A percentile compares a stretch with the other conserved stretches of the same genome.
Conservation (phyloP, 2,888 invertebrate species). For the Bimastos eiseni region DNA sequence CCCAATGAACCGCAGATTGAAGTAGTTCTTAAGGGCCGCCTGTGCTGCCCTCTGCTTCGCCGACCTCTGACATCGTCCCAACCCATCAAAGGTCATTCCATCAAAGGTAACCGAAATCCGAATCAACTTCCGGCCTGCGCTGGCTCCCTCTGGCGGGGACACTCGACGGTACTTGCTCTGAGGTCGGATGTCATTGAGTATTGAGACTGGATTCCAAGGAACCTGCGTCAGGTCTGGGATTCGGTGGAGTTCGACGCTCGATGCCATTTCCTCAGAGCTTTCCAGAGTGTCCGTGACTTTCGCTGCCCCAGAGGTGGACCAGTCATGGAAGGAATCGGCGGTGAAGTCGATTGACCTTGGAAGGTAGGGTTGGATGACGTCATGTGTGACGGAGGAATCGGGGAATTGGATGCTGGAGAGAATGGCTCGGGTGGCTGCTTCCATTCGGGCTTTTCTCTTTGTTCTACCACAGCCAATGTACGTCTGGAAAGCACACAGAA, state of each 20-base stretch:
- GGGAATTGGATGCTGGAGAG: not conserved
- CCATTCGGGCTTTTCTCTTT: slow-evolving; percentile 25
- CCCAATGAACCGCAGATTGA: slow-evolving; percentile 15
- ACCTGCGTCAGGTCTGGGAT: not conserved
- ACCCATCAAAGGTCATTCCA: slow-evolving; percentile 30
- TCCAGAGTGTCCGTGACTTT: not conserved
- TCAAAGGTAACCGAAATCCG: slow-evolving; percentile 29
- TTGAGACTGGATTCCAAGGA: slow-evolving; percentile 31
- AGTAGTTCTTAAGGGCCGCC: slow-evolving; percentile 28
- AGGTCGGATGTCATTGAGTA: slow-evolving; percentile 34
- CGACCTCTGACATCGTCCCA: slow-evolving; percentile 25
- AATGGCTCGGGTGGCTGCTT: slow-evolving; percentile 19
- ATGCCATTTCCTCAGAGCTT: too few relatives aligned
- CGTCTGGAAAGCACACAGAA: not conserved
- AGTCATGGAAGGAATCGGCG: not conserved
- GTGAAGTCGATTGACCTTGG: not conserved
- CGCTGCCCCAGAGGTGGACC: not conserved
- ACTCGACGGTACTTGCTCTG: slow-evolving; percentile 15
- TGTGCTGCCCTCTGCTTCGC: slow-evolving; percentile 33
- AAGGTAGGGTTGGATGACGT: not conserved
- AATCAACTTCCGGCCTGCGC: not conserved
- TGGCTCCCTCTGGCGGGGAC: not conserved
- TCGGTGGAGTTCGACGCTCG: not conserved
- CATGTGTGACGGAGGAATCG: not conserved
- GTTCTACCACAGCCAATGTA: slow-evolving; percentile 16